Evolutionary conservation across 1,140 invertebrate genomes (phyloP), one percentile per base, ranked within the genome.

Genomic region (Nixonia krombeini): DNA sequence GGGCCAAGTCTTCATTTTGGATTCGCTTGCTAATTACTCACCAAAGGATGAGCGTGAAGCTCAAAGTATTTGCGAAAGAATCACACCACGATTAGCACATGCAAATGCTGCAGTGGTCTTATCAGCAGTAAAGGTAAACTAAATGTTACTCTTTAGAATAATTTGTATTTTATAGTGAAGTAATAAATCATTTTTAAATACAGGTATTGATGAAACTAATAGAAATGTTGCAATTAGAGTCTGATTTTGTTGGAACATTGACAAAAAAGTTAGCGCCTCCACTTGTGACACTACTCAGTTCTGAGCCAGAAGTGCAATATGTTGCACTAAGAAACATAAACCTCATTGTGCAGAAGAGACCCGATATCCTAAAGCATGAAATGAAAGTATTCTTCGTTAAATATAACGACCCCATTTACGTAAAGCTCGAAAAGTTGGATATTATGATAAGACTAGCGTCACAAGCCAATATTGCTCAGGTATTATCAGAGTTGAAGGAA

Each of bases 301-400:
- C 96, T 0, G 98, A 99, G 84, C 96, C 98, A 4, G 98, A 99
- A 86, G 94, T 99, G 40, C 98, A 99, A 85, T 99, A 99, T 80
- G 98, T 99, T 7, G 98, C 98, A 1, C 86, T 99, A 25, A 85
- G 98, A 55, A 99, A 99, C 81, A 99, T 99, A 71, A 99, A 99
- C 86, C 88, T 99, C 1, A 99, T 99, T 72, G 98, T 99, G 12
- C 98, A 99, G 84, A 99, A 99, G 82, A 89, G 98, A 46, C 96
- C 97, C 0, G 98, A 99, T 63, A 99, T 99, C 67, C 84, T 99
- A n/a, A 99, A 99, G 80, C 97, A 99, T 76, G 98, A 99, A 86
- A 99, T 99, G 97, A 99, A 99, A 88, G 98, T 92, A 53, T 99
- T 99, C 86, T 99, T 99, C 82, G 98, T 99, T 9, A 99, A 99